Conservation (phyloP, 2,888 invertebrate species). For the Stenoptilia bipunctidactyla region DNA sequence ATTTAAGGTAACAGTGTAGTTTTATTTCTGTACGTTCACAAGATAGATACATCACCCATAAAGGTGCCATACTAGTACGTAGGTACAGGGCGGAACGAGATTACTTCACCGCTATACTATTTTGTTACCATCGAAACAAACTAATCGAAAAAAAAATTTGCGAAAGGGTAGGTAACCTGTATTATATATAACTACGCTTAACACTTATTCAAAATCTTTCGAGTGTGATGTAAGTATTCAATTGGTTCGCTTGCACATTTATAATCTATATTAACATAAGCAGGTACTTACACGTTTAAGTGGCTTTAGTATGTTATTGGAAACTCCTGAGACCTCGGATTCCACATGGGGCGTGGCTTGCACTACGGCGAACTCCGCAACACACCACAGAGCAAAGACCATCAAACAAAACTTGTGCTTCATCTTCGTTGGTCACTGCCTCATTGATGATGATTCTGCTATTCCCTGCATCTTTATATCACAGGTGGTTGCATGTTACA, state of each 20-base stretch:
- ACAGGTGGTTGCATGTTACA: conserved; percentile 29
- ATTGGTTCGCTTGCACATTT: neutral
- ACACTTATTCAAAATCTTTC: too few relatives aligned
- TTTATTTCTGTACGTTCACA: too few relatives aligned
- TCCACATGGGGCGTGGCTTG: conserved; percentile 19
- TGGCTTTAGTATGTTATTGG: conserved; percentile 16
- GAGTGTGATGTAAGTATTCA: too few relatives aligned
- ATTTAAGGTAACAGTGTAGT: too few relatives aligned
- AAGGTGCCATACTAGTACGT: too few relatives aligned
- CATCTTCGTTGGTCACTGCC: conserved; percentile 40
- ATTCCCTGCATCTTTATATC: conserved; percentile 31
- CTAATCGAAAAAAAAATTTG: too few relatives aligned
- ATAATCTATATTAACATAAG: neutral
- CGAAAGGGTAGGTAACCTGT: too few relatives aligned
- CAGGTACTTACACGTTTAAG: conserved; percentile 29
- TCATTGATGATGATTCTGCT: conserved; percentile 19
- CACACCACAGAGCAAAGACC: conserved; percentile 29
- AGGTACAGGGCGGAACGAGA: too few relatives aligned
- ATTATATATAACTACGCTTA: too few relatives aligned
- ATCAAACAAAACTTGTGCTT: conserved; percentile 34
- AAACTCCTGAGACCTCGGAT: conserved; percentile 9
- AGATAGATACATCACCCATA: too few relatives aligned
- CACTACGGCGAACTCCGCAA: conserved; percentile 18
- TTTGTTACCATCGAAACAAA: too few relatives aligned
- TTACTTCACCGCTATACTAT: too few relatives aligned